Conservation (phyloP, 2,797 vertebrate species). For the Notolepis coatsorum region DNA sequence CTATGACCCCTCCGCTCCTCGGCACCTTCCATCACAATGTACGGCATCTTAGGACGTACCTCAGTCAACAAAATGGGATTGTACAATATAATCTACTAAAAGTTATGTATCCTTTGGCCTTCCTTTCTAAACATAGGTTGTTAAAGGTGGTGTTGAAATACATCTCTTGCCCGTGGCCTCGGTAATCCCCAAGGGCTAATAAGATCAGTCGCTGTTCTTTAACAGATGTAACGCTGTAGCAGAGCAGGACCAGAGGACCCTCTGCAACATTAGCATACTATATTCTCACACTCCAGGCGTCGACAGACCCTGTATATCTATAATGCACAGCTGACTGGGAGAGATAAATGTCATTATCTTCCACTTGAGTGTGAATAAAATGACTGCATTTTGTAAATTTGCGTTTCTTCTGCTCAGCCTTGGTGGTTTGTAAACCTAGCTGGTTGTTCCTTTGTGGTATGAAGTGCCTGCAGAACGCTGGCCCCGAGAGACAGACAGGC, state of each 20-base stretch:
- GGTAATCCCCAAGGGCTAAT: slow-evolving; percentile 55
- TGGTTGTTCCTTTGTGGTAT: slow-evolving; percentile 41
- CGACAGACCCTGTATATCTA: slow-evolving; percentile 5
- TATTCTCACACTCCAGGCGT: neutral
- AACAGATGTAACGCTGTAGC: slow-evolving; percentile 18
- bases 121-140: slow-evolving; percentile 70
- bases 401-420: slow-evolving; percentile 17
- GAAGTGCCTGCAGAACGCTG: slow-evolving; percentile 33
- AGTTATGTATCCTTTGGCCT: slow-evolving; percentile 31
- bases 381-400: slow-evolving; percentile 4
- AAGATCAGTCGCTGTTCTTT: slow-evolving; percentile 45
- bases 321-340: slow-evolving; percentile 1
- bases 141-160: slow-evolving; percentile 56
- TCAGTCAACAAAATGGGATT: slow-evolving; percentile 39
- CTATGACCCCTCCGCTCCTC: neutral
- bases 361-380: slow-evolving; percentile 21
- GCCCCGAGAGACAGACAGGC: slow-evolving; percentile 39
- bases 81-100: slow-evolving; percentile 52
- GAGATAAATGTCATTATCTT: neutral
- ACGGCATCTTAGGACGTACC: slow-evolving; percentile 13
- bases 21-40: slow-evolving; percentile 11
- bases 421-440: slow-evolving; percentile 41
- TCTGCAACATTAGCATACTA: neutral
- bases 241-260: slow-evolving; percentile 11
- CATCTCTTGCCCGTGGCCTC: slow-evolving; percentile 32